These are phyloP conservation scores for Apistogramma diplotaenia DNA, from an alignment of 2,113 vertebrate species.

Conservation along the genomic window DNA sequence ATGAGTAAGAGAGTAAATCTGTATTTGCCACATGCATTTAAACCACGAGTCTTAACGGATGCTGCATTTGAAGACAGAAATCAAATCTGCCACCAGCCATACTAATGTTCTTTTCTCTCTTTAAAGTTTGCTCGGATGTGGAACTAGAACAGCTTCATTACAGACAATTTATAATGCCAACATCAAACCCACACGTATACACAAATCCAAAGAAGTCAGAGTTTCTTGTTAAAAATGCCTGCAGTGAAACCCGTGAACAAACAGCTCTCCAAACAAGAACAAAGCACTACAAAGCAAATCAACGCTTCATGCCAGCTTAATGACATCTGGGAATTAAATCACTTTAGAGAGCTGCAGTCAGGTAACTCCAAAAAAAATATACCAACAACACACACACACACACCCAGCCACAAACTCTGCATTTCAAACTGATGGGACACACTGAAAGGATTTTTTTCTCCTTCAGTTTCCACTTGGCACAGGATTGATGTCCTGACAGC, in stretches of 20 bases:
- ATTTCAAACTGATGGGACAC: conserved; percentile 11
- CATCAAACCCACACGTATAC: neutral
- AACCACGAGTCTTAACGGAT: neutral
- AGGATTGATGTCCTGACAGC: conserved; percentile 18
- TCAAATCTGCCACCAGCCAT: neutral
- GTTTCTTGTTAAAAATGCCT: conserved; percentile 11
- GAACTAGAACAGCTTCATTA: conserved; percentile 5
- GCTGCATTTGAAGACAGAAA: neutral
- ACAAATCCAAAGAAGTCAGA: conserved; percentile 9
- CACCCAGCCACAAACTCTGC: conserved; percentile 6
- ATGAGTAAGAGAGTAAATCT: neutral
- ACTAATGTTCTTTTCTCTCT: neutral
- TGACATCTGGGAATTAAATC: conserved; percentile 53
- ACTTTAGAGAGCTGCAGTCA: conserved; percentile 40
- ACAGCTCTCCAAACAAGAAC: conserved; percentile 31
- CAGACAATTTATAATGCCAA: neutral
- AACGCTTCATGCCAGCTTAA: conserved; percentile 22
- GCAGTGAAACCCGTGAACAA: conserved; percentile 6
- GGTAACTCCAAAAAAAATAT: conserved; percentile 21
- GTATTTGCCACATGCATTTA: neutral
- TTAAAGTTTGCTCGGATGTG: conserved; percentile 9
- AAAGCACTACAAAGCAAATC: conserved; percentile 52
- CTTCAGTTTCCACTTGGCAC: conserved; percentile 14
- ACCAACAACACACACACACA: no score
- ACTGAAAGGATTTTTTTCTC: neutral